Percentiles rank a stretch among this genome's conserved stretches.
Evolutionary conservation across 1,140 invertebrate genomes (phyloP).

Genomic region (Bradynema listronoti): DNA sequence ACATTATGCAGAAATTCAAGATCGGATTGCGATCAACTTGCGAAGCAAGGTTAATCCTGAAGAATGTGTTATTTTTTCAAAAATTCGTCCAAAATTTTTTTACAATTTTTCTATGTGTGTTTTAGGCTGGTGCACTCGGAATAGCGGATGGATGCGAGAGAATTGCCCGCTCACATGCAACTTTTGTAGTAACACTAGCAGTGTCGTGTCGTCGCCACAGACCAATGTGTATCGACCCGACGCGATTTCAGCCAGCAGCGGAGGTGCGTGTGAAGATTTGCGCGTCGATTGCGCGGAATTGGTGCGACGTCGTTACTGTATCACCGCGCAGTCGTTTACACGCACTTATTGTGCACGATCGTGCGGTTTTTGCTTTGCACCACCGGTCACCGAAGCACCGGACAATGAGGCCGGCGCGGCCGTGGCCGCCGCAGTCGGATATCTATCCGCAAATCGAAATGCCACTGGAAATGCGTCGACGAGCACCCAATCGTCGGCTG

Average conservation of each 20-base stretch:
- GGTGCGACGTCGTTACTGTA: slow-evolving; percentile 50
- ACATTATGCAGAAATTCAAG: slow-evolving; percentile 39
- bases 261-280: slow-evolving; percentile 55
- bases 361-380: slow-evolving; percentile 53
- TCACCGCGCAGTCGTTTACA: slow-evolving; percentile 48
- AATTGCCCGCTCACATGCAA: slow-evolving; percentile 50
- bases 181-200: slow-evolving; percentile 30
- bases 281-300: slow-evolving; percentile 58
- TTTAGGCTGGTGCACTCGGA: slow-evolving; percentile 53
- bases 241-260: slow-evolving; percentile 6
- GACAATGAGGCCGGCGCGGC: slow-evolving; percentile 8
- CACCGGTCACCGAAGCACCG: slow-evolving; percentile 47
- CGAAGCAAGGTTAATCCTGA: slow-evolving; percentile 47
- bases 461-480: background rate
- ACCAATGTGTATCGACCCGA: slow-evolving; percentile 7
- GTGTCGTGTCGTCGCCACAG: slow-evolving; percentile 9
- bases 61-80: no score
- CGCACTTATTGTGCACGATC: slow-evolving; percentile 49
- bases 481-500: background rate
- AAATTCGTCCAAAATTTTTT: no score
- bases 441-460: background rate
- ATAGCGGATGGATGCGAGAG: slow-evolving; percentile 51
- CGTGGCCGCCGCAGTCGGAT: background rate
- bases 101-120: no score
- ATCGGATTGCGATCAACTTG: slow-evolving; percentile 47